Evolutionary conservation across 2,888 invertebrate species (phyloP), one percentile per base, ranked within the genome.

Genomic region (Strigamia crassipes): DNA sequence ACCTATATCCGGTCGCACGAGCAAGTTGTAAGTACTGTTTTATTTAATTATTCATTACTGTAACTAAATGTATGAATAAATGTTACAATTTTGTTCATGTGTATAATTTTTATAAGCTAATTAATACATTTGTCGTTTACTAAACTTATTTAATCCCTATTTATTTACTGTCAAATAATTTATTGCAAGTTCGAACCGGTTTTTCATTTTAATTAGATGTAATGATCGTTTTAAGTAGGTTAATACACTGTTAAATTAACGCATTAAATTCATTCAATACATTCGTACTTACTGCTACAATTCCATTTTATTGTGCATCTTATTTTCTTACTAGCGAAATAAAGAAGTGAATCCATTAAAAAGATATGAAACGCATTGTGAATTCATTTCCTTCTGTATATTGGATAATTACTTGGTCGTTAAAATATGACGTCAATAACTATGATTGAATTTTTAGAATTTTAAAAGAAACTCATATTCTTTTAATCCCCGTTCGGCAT

Each of bases 321-420:
- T 66, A 12, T 66, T 12, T 66, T 66, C 46, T 66, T 12, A 66
- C 51, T 51, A 13, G 15, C 12, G n/a, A 51, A 51, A 18, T 18
- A 51, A 18, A 18, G 51, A 51, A 51, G 51, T 13, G 13, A 51
- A 51, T 2, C 38, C 46, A 46, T n/a, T 13, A 12, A 4, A 46
- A 46, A 46, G 46, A 46, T 46, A 38, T 10, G 15, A 18, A 18
- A 0, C 51, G 61, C 61, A 66, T 66, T 66, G 61, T 66, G 61
- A 66, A 66, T 66, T 66, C 61, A 66, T 66, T 66, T 66, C 61
- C 61, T 18, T 66, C 61, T 66, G 12, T 21, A 66, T 21, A 66
- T 66, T 66, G 61, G 61, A 66, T 66, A 66, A 66, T 66, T 66
- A 66, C 61, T 66, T 66, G 6, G 61, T 12, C 61, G 61, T 23